Base-by-base conservation (phyloP, 1,140 invertebrate species). In the Dendroctonus ponderosae region DNA sequence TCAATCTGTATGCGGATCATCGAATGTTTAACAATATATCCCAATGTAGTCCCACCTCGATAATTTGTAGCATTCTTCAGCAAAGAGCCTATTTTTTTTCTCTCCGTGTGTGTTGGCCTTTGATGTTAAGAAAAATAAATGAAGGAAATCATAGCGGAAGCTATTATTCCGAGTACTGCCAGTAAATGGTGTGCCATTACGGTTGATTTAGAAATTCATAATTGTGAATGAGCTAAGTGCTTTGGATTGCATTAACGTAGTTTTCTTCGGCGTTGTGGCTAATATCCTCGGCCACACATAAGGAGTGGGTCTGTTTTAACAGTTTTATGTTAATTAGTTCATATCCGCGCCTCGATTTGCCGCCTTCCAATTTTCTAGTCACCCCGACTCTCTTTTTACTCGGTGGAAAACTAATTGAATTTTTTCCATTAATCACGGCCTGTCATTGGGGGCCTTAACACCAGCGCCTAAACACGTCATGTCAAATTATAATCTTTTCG, bases 251-350 rank as follows among this genome's bases (percentile, higher is more conserved):
- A 62, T 62, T 62, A 62, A 51, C 38, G 12, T n/a, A 52, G 44
- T 63, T 63, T 66, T 49, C 43, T 41, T 6, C 15, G 63, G 50
- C 51, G 41, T 42, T 66, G 54, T 42, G 15, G 37, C 41, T 43
- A 58, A 58, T 62, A 40, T 66, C 52, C 51, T 50, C 43, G 54
- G 44, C 54, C 63, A 59, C 56, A 58, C 63, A 59, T 57, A 66
- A 66, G 60, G 46, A 49, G n/a, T 12, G 14, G 57, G 39, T 52
- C 57, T 66, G 64, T 66, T 66, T 66, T 60, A 66, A 59, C 64
- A 66, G 51, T 61, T 52, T 66, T 60, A 66, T 66, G 64, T 66
- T 66, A 66, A 66, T 66, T 66, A 66, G 64, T 66, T 66, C 49
- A 60, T 66, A 66, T 66, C 50, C 56, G 58, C 48, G 48, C 63